Evolutionary conservation across 2,888 invertebrate species (phyloP), one percentile per base, ranked within the genome.

Genomic region (Eugnorisma glareosa): DNA sequence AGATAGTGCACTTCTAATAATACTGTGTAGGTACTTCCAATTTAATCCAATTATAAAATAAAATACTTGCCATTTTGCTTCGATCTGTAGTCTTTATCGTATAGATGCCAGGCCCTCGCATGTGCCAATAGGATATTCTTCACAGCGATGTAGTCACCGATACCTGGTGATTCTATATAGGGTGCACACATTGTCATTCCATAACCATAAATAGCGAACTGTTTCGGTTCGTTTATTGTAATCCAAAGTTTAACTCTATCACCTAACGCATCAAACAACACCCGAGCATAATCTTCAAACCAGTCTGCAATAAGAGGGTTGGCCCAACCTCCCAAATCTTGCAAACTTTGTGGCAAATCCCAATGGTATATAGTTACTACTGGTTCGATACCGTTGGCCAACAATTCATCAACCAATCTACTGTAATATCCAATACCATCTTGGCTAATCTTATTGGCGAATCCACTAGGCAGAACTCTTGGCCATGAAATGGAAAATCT

Each of bases 401-500:
- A 70, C 2, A 98, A 92, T 83, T 96, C 97, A 85, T 98, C 92
- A 61, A 98, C 97, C 1, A 98, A 88, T 71, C 95, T 94, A 81
- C 97, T 97, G 91, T 98, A 98, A 91, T 98, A 98, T 45, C 95
- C 91, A 24, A 97, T 93, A 5, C 98, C 98, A 2, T 94, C 95
- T 85, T 96, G 89, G 89, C 97, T 98, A 35, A 97, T 92, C 66
- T 93, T 92, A 69, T 97, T 94, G 0, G 95, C 82, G 68, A 95
- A 96, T 6, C 97, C 98, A 61, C 93, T 96, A 0, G 98, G 97
- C 63, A 98, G 92, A 21, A 98, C 93, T 75, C 98, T 94, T 0
- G 97, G 91, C 98, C 98, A 98, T 0, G 97, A 97, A 77, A 97
- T 95, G 6, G 97, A 97, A 88, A 97, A 97, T 66, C 97, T 93